phyloP scores from a whole-genome alignment of 2,888 invertebrate species.

The Cordilura impudica region DNA sequence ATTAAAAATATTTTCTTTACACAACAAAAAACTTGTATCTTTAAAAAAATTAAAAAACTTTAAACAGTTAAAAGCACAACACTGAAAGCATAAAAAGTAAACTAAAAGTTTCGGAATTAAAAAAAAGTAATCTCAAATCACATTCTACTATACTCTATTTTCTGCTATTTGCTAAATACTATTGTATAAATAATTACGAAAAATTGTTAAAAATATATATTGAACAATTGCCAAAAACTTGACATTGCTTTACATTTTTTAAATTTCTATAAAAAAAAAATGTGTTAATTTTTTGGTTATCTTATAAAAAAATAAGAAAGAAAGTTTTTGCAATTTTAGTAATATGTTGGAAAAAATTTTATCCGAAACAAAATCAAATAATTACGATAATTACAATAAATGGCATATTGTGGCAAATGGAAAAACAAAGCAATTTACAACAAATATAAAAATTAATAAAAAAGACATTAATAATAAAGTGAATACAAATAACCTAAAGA shows the following conservation, averaged over 20 bases:
- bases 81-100: background rate
- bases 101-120: background rate
- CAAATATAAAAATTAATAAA: constrained; percentile 24
- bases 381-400: constrained; percentile 65
- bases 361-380: constrained; percentile 61
- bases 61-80: too few relatives aligned
- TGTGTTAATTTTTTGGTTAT: constrained; percentile 24
- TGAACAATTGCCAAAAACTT: constrained; percentile 56
- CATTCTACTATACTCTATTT: too few relatives aligned
- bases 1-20: constrained; percentile 66
- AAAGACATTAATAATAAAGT: constrained; percentile 32
- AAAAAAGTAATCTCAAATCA: background rate
- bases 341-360: constrained; percentile 66
- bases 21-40: background rate
- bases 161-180: too few relatives aligned
- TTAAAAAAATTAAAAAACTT: too few relatives aligned
- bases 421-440: constrained; percentile 63
- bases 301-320: background rate
- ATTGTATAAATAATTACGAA: constrained; percentile 3
- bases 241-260: constrained; percentile 45
- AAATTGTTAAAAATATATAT: constrained; percentile 38
- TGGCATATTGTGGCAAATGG: constrained; percentile 74
- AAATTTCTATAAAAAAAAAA: constrained; percentile 26
- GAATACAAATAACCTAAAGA: constrained; percentile 42
- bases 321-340: constrained; percentile 31